Base-by-base conservation (phyloP, 2,888 invertebrate genomes). In the Eupelmus urozonus region DNA sequence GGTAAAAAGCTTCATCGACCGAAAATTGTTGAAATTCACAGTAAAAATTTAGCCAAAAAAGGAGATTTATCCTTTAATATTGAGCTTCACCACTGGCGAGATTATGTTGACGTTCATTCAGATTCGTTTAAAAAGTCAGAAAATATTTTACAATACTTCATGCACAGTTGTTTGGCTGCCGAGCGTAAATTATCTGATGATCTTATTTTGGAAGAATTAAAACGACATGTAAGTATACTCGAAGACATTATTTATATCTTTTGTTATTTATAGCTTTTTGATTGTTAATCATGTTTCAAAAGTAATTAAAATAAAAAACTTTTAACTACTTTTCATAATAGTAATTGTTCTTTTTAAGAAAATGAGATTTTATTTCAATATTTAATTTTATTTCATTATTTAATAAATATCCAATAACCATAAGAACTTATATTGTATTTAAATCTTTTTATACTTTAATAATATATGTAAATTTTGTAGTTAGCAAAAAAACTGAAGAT, bases 1-100 rank as follows among this genome's bases (percentile, higher is more conserved):
- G 69, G 63, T 16, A 4, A 18, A 53, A 11, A 70, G 60, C 45
- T 69, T 4, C 18, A 80, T 67, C 76, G 81, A 69, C 63, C 76
- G 1, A 82, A 83, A 77, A 85, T 91, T 40, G 89, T 94, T 49
- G 93, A 93, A 88, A 91, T 91, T 84, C 93, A 94, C 84, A 91
- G 88, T 0, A 92, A 92, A 81, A 92, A 93, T 82, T 87, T 94
- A 5, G 85, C 90, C 72, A n/a, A 23, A n/a, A 63, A n/a, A 63
- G 72, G 95, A 9, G 95, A 95, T 81, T 88, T 94, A 3, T 94
- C 93, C 90, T 93, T 94, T 88, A 92, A 93, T 11, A 88, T 91
- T 75, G 90, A 90, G 63, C 83, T 91, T 25, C 90, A 91, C 83
- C 92, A 92, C 69, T 95, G 95, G 95, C 89, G 90, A 72, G 90